Evolutionary conservation across 2,888 invertebrate genomes (phyloP).

Genomic region (Idaea dimidiata): DNA sequence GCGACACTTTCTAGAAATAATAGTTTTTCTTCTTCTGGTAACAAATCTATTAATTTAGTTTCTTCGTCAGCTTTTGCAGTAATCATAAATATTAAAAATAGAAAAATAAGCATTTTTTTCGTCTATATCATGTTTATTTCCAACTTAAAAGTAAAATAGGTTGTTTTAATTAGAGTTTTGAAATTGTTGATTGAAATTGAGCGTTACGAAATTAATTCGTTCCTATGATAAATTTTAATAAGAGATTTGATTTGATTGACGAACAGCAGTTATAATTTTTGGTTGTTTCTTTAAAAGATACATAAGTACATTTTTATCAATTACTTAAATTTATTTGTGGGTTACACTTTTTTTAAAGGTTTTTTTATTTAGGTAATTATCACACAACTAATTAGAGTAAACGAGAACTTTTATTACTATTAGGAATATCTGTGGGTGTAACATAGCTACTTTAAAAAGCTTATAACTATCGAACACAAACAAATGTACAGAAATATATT

Average conservation of each 20-base stretch:
- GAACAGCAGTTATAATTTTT: too few relatives aligned
- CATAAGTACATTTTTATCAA: too few relatives aligned
- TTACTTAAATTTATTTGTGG: too few relatives aligned
- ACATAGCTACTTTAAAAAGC: too few relatives aligned
- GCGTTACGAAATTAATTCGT: slow-evolving; percentile 31
- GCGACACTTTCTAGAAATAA: slow-evolving; percentile 58
- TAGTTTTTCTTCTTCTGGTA: slow-evolving; percentile 58
- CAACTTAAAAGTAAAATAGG: neutral
- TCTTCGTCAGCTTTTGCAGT: slow-evolving; percentile 40
- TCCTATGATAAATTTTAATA: slow-evolving; percentile 29
- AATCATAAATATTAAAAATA: slow-evolving; percentile 23
- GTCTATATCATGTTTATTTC: slow-evolving; percentile 31
- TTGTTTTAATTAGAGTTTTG: neutral
- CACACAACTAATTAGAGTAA: too few relatives aligned
- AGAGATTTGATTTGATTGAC: slow-evolving; percentile 19
- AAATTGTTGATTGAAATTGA: slow-evolving; percentile 26
- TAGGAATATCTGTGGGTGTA: too few relatives aligned
- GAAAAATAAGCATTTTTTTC: slow-evolving; percentile 32
- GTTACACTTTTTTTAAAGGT: too few relatives aligned
- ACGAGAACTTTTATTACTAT: too few relatives aligned
- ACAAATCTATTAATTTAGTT: slow-evolving; percentile 54
- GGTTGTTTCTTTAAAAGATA: too few relatives aligned
- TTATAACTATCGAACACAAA: too few relatives aligned
- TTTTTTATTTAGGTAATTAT: too few relatives aligned
- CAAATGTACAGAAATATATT: too few relatives aligned